Evolutionary conservation across 37 sponge, comb jelly and placozoan species (phyloP).

Genomic region (Ephydatia muelleri): DNA sequence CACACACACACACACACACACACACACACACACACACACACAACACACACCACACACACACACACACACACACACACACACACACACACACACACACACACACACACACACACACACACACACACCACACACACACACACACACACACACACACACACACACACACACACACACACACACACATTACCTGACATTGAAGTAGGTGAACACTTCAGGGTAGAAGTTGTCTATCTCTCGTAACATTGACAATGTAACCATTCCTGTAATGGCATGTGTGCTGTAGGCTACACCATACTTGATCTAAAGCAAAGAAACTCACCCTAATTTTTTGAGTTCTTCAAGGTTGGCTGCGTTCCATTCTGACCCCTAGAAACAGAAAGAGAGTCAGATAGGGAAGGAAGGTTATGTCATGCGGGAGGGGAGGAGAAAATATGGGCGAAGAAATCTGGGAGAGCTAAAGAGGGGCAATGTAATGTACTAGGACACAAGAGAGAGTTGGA

Average conservation of each 20-base stretch:
- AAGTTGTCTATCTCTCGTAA: slow-evolving; percentile 98
- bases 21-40: slow-evolving; percentile 11
- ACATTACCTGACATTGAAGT: slow-evolving; percentile 89
- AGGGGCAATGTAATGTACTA: too few relatives aligned
- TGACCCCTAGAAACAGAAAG: slow-evolving; percentile 74
- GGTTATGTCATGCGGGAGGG: background rate
- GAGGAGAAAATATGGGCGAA: too few relatives aligned
- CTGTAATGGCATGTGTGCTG: slow-evolving; percentile 22
- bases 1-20: slow-evolving; percentile 30
- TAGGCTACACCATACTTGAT: background rate
- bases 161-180: background rate
- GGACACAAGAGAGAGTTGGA: too few relatives aligned
- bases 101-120: background rate
- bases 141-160: too few relatives aligned
- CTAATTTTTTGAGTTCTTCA: slow-evolving; percentile 71
- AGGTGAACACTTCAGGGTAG: slow-evolving; percentile 86
- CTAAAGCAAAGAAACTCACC: slow-evolving; percentile 81
- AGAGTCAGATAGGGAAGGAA: background rate
- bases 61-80: slow-evolving; percentile 4
- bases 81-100: background rate
- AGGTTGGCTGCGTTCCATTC: slow-evolving; percentile 99
- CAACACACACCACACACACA: background rate
- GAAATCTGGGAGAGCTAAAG: too few relatives aligned
- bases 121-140: too few relatives aligned
- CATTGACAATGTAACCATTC: slow-evolving; percentile 87